Percentiles rank a stretch among this genome's conserved stretches.
phyloP scores from a whole-genome alignment of 1,140 invertebrate species.

The Pomacea maculata region DNA sequence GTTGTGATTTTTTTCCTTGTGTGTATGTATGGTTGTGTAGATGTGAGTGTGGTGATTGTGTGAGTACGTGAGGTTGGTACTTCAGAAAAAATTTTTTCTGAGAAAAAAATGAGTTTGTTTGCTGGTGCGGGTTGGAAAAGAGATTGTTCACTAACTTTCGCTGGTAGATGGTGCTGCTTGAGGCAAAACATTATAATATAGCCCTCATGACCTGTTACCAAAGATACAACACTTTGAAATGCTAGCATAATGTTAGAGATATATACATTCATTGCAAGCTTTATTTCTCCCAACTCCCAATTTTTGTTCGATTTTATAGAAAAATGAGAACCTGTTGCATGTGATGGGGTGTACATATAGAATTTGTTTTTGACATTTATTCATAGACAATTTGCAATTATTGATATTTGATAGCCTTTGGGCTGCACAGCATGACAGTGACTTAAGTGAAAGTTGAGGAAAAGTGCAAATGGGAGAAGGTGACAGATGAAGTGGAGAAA shows the following conservation, averaged over 20 bases:
- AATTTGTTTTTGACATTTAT: background rate
- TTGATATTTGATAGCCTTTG: background rate
- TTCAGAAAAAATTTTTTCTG: background rate
- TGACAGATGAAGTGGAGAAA: background rate
- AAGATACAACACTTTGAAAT: background rate
- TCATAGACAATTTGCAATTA: background rate
- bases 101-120: background rate
- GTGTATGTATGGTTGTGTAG: background rate
- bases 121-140: background rate
- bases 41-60: background rate
- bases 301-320: too few relatives aligned
- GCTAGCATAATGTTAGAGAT: background rate
- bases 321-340: too few relatives aligned
- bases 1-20: background rate
- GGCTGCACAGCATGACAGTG: background rate
- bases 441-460: background rate
- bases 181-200: background rate
- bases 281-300: background rate
- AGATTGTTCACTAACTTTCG: background rate
- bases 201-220: background rate
- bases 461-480: background rate
- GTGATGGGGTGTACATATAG: background rate
- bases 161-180: background rate
- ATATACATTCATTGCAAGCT: background rate
- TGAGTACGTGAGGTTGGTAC: background rate